Evolutionary conservation across 2,888 invertebrate species (phyloP), one percentile per base, ranked within the genome.

Genomic region (Tenthredo amoena): DNA sequence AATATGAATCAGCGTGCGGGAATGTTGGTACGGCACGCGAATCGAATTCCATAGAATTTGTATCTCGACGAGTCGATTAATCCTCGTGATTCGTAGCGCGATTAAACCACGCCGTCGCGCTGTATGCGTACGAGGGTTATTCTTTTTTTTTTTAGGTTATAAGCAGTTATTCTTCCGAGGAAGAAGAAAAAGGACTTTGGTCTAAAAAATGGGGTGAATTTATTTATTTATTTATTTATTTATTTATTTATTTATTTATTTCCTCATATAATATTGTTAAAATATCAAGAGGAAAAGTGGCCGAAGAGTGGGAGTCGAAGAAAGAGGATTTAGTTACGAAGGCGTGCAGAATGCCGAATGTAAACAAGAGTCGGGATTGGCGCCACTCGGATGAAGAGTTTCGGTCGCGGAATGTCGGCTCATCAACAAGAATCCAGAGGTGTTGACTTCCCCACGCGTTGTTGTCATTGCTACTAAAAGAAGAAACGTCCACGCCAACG

Each of bases 1-100:
- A 82, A 87, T 86, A 87, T 88, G 65, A 87, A 88, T 86, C 86
- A 85, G 85, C 85, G 58, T 82, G 47, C 12, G 47, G 88, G 89
- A 88, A 89, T 88, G 88, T 87, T 86, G 85, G 82, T 84, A 68
- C 85, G 86, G 76, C 81, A 62, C 81, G 81, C 81, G 81, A 81
- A 40, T 81, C 81, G 62, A 81, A 81, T 81, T 65, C 62, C 50
- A 76, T 21, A 31, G 4, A 55, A 77, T 50, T 55, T 74, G 43
- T 43, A 74, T 74, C 43, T 12, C 21, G 74, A n/a, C 21, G 74
- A 43, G 34, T 68, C 34, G 34, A 68, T 68, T 68, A 68, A 34
- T 34, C 34, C 34, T 34, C 68, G 18, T 18, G 68, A 68, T 68
- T 68, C 7, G 31, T 15, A 18, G 31, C 68, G 34, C 12, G 68